phyloP scores from a whole-genome alignment of 2,888 invertebrate species.

The Ceraclea dissimilis region DNA sequence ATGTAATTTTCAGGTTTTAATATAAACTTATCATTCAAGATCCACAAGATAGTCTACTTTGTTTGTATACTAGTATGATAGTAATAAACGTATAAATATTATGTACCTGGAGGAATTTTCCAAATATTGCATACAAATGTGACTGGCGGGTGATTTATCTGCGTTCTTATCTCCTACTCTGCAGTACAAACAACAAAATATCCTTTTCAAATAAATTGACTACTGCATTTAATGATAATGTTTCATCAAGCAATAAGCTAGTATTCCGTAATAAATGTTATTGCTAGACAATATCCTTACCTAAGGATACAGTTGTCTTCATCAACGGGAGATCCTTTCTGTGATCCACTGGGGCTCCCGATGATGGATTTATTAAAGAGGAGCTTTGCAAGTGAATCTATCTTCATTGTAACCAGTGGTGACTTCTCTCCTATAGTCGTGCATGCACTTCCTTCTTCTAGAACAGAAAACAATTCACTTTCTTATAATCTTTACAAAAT shows the following conservation, averaged over 20 bases:
- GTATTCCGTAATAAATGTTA: too few species aligned
- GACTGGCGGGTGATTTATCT: conserved; percentile 43
- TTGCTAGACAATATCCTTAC: too few species aligned
- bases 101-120: conserved; percentile 39
- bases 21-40: conserved; percentile 9
- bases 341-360: conserved; percentile 36
- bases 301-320: conserved; percentile 20
- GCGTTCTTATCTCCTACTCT: conserved; percentile 39
- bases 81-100: too few species aligned
- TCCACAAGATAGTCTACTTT: conserved; percentile 8
- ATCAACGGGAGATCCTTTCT: conserved; percentile 37
- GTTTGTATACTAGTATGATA: too few species aligned
- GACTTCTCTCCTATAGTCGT: conserved; percentile 48
- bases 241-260: too few species aligned
- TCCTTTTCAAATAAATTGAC: too few species aligned
- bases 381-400: conserved; percentile 68
- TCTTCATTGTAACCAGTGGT: conserved; percentile 61
- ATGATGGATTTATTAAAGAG: conserved; percentile 58
- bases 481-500: too few species aligned
- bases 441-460: conserved; percentile 18
- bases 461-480: background rate
- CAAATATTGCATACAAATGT: conserved; percentile 43
- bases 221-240: too few species aligned
- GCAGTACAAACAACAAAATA: conserved; percentile 2
- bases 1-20: too few species aligned